These are phyloP conservation scores for Heliconius himera DNA, from an alignment of 1,140 invertebrate genomes.

Conservation along the genomic window DNA sequence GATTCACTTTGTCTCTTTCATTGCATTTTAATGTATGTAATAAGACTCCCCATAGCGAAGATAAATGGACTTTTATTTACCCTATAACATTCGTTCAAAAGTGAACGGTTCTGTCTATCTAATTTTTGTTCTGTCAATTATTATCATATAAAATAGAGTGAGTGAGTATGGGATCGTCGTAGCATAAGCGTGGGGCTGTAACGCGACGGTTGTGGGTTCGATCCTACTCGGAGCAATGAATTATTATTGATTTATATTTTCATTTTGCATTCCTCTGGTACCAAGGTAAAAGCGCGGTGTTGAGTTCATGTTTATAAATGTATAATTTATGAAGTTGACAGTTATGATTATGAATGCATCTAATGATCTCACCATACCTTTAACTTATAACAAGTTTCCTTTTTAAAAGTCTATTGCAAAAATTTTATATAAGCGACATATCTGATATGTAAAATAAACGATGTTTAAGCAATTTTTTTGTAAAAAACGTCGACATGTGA, in stretches of 20 bases:
- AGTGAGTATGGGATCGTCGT: no score
- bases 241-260: not conserved
- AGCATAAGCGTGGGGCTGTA: no score
- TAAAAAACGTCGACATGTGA: no score
- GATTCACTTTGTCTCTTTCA: slow-evolving; percentile 25
- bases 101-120: no score
- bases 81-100: not conserved
- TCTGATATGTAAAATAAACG: not conserved
- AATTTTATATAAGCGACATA: not conserved
- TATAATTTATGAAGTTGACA: not conserved
- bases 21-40: slow-evolving; percentile 16
- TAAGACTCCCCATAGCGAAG: slow-evolving; percentile 25
- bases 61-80: slow-evolving; percentile 8
- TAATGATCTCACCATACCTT: not conserved
- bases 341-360: not conserved
- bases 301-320: not conserved
- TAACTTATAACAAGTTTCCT: not conserved
- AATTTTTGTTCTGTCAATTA: slow-evolving; percentile 1
- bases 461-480: no score
- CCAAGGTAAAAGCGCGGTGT: not conserved
- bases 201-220: no score
- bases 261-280: no score
- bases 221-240: no score
- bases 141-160: no score
- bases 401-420: not conserved